A percentile compares a stretch with the other conserved stretches of the same genome.
phyloP scores from a whole-genome alignment of 1,140 invertebrate genomes.

The Bemisia tabaci region DNA sequence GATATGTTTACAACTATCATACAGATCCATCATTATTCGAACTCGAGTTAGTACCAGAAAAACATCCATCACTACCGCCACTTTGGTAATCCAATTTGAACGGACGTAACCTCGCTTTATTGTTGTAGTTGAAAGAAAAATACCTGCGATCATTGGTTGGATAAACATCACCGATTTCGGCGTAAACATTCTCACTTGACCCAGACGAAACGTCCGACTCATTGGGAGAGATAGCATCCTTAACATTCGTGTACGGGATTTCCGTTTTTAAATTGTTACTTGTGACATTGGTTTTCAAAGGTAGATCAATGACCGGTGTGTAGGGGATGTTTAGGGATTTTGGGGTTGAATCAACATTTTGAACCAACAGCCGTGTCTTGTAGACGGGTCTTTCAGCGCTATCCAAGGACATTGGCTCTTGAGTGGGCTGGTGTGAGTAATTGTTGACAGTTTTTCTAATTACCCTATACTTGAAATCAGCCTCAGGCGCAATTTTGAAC shows the following conservation, averaged over 20 bases:
- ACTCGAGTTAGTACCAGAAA: slow-evolving; percentile 10
- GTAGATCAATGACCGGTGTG: neutral
- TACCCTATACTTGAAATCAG: slow-evolving; percentile 13
- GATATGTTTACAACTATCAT: neutral
- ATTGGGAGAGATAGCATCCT: slow-evolving; percentile 10
- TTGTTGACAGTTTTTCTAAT: slow-evolving; percentile 13
- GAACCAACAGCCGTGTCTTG: slow-evolving; percentile 16
- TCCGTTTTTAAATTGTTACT: slow-evolving; percentile 1
- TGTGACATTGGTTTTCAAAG: neutral
- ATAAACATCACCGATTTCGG: slow-evolving; percentile 14
- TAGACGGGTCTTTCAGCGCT: slow-evolving; percentile 12
- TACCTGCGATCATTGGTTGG: slow-evolving; percentile 9
- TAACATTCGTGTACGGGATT: slow-evolving; percentile 13
- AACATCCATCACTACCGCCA: slow-evolving; percentile 15
- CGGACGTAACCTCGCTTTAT: neutral
- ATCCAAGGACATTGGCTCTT: neutral
- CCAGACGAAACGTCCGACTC: slow-evolving; percentile 1
- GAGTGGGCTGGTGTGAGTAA: neutral
- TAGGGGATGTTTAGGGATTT: neutral
- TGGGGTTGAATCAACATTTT: slow-evolving; percentile 10
- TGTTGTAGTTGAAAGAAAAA: slow-evolving; percentile 11
- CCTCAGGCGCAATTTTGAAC: neutral
- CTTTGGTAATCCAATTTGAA: slow-evolving; percentile 9
- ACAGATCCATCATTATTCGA: neutral
- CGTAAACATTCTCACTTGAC: slow-evolving; percentile 11